Evolutionary conservation across 2,113 vertebrate species (phyloP), one percentile per base, ranked within the genome.

Genomic region (Pygoscelis adeliae): DNA sequence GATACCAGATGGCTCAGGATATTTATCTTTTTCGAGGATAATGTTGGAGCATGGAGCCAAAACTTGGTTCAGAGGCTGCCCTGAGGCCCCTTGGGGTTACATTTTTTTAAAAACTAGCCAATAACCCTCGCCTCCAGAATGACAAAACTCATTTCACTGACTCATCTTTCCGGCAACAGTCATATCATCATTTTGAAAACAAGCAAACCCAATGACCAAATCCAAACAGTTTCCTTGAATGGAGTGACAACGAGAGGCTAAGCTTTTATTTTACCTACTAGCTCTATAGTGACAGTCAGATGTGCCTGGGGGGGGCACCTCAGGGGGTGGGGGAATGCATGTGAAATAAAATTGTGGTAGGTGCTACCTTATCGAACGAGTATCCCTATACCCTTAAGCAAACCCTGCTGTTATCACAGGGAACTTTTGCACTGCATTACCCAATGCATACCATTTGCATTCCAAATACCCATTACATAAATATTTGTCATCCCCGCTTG

Each of bases 111-210:
- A 90, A 91, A 89, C 32, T 50, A 89, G 74, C 49, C 89, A 93
- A 82, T 91, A 96, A 91, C 46, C 77, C 59, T 93, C 2, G 2
- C 73, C 61, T 96, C 81, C 84, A 85, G 78, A 88, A 80, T 4
- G 22, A 80, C 71, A 96, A 88, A 94, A 85, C 63, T 93, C 46
- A 67, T 91, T 94, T 94, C 74, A 82, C 84, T 87, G 95, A 96
- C 82, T 96, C 94, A 96, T 94, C 87, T 96, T 95, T 96, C 93
- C 11, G 2, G 73, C 80, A 95, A 82, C 89, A 80, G 84, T 87
- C 78, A 58, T 53, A 83, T 83, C 78, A 70, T 86, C 44, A 38
- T 83, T 95, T 83, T 90, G 59, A 88, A 93, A 96, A 85, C 90
- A 95, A 91, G 93, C 46, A 91, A 93, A 86, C 50, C 8, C 90